phyloP scores from a whole-genome alignment of 2,113 vertebrate genomes.

The Oxyura jamaicensis region DNA sequence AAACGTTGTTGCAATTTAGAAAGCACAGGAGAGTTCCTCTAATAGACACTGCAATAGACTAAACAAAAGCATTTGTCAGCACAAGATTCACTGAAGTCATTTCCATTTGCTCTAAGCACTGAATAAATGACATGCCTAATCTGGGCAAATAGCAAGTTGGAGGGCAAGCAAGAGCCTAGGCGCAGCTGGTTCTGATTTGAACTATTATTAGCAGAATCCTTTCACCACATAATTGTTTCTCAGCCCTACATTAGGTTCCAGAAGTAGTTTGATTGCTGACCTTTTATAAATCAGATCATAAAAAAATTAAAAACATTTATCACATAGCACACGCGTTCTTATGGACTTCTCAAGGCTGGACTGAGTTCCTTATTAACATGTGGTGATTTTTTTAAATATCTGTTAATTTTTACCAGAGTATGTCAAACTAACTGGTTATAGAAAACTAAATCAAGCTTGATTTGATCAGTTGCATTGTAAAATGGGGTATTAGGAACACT shows the following conservation, averaged over 20 bases:
- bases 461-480: not conserved
- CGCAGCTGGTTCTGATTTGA: not conserved
- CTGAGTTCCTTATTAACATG: not conserved
- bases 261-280: not conserved
- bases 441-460: not conserved
- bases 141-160: not conserved
- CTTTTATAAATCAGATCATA: not conserved
- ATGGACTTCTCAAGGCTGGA: not conserved
- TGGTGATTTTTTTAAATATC: not conserved
- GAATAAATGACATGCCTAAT: not conserved
- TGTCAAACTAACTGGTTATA: not conserved
- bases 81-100: not conserved
- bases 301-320: not conserved
- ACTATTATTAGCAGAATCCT: not conserved
- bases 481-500: not conserved
- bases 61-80: not conserved
- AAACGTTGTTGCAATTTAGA: not conserved
- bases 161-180: not conserved
- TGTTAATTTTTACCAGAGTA: not conserved
- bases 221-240: not conserved
- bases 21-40: not conserved
- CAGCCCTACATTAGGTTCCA: not conserved
- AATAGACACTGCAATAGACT: not conserved
- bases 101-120: not conserved
- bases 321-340: not conserved